These are phyloP conservation scores for Oncorhynchus keta DNA, from an alignment of 2,113 vertebrate species.

Conservation along the genomic window DNA sequence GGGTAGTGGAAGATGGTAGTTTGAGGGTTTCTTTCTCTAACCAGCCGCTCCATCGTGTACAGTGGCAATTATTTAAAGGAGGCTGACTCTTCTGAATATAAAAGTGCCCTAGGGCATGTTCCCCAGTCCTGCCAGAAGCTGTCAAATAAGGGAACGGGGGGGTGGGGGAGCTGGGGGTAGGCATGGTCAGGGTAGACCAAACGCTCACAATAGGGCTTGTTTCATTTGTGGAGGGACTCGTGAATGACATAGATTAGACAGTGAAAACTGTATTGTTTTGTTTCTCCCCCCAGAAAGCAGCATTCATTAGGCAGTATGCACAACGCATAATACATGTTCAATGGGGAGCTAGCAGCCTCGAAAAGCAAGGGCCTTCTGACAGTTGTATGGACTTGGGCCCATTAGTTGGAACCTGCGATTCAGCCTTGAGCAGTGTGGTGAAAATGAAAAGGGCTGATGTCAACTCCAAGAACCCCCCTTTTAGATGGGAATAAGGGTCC, in stretches of 20 bases:
- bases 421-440: constrained; percentile 73
- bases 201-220: constrained; percentile 69
- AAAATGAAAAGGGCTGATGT: constrained; percentile 76
- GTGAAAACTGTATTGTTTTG: constrained; percentile 75
- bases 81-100: constrained; percentile 34
- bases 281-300: constrained; percentile 48
- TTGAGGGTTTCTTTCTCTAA: constrained; percentile 58
- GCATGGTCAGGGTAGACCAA: constrained; percentile 61
- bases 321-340: constrained; percentile 70
- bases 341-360: constrained; percentile 68
- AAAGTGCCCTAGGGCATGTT: constrained; percentile 68
- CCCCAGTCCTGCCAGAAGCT: constrained; percentile 71
- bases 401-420: constrained; percentile 74
- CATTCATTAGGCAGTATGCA: constrained; percentile 73
- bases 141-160: constrained; percentile 67
- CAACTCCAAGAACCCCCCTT: constrained; percentile 74
- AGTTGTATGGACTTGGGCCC: constrained; percentile 76
- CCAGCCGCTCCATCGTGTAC: constrained; percentile 55
- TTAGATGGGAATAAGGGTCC: constrained; percentile 68
- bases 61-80: constrained; percentile 73
- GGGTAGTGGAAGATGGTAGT: constrained; percentile 40
- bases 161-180: constrained; percentile 53
- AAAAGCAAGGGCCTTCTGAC: constrained; percentile 74
- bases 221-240: constrained; percentile 69
- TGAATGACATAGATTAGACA: constrained; percentile 79